Percentiles rank a stretch among this genome's conserved stretches.
These are phyloP conservation scores for Pseudonaja textilis DNA, from an alignment of 2,113 vertebrate genomes.

Conservation along the genomic window DNA sequence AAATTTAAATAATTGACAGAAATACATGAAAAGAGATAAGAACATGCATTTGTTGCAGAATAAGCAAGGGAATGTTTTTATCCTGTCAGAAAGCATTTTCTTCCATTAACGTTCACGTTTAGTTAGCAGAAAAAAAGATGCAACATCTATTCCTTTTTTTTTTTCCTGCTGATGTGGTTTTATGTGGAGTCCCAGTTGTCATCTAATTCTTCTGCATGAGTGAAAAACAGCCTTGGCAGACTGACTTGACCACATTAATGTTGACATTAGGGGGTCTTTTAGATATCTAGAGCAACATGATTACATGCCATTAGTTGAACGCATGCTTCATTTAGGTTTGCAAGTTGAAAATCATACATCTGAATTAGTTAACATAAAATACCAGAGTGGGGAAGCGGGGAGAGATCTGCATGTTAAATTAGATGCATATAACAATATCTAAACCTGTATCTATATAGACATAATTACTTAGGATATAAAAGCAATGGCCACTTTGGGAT, in stretches of 20 bases:
- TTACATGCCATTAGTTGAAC: not conserved
- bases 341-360: not conserved
- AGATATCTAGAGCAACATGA: not conserved
- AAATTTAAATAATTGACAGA: not conserved
- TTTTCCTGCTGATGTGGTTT: slow-evolving; percentile 13
- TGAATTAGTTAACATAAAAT: not conserved
- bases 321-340: slow-evolving; percentile 6
- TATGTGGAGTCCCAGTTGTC: not conserved
- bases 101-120: not conserved
- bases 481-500: not conserved
- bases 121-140: not conserved
- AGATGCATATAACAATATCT: not conserved
- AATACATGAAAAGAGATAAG: not conserved
- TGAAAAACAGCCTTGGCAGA: not conserved
- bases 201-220: slow-evolving; percentile 20
- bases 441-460: not conserved
- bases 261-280: slow-evolving; percentile 13
- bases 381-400: not conserved
- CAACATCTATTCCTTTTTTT: not conserved
- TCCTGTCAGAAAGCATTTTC: not conserved
- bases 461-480: not conserved
- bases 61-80: slow-evolving; percentile 1
- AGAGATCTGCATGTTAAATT: not conserved
- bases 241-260: slow-evolving; percentile 5
- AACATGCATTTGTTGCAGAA: slow-evolving; percentile 12